phyloP scores from a whole-genome alignment of 2,797 vertebrate species.

The Anableps anableps region DNA sequence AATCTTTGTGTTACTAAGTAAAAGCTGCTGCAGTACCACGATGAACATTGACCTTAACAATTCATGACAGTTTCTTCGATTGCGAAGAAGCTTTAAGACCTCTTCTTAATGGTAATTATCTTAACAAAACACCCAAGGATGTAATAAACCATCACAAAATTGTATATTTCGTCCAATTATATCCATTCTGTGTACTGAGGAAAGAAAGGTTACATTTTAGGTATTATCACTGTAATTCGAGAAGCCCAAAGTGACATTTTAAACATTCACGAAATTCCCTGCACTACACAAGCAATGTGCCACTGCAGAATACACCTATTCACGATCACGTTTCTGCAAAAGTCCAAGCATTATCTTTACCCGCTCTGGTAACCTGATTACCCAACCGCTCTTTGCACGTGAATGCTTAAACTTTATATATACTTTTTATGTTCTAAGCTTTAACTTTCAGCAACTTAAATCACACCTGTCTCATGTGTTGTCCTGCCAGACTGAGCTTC shows the following conservation, averaged over 20 bases:
- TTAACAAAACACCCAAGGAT: neutral
- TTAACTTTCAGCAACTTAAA: neutral
- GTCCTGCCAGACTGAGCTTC: too few relatives aligned
- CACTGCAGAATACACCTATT: too few relatives aligned
- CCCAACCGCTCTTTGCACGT: neutral
- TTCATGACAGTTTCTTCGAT: neutral
- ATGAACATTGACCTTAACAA: neutral
- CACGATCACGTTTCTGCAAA: too few relatives aligned
- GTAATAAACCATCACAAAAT: neutral
- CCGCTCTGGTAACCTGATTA: too few relatives aligned
- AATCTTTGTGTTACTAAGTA: neutral
- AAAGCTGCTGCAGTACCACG: neutral
- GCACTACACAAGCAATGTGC: too few relatives aligned
- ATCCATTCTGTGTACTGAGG: neutral
- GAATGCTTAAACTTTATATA: neutral
- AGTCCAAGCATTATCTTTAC: too few relatives aligned
- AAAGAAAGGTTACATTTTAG: neutral
- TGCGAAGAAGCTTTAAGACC: neutral
- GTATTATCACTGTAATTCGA: neutral
- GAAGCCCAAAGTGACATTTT: neutral
- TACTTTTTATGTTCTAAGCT: neutral
- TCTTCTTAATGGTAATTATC: neutral
- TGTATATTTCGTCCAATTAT: neutral
- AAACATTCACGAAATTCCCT: neutral
- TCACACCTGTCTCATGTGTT: too few relatives aligned